Conservation (phyloP, 2,888 invertebrate species). For the Ophion slaviceki region DNA sequence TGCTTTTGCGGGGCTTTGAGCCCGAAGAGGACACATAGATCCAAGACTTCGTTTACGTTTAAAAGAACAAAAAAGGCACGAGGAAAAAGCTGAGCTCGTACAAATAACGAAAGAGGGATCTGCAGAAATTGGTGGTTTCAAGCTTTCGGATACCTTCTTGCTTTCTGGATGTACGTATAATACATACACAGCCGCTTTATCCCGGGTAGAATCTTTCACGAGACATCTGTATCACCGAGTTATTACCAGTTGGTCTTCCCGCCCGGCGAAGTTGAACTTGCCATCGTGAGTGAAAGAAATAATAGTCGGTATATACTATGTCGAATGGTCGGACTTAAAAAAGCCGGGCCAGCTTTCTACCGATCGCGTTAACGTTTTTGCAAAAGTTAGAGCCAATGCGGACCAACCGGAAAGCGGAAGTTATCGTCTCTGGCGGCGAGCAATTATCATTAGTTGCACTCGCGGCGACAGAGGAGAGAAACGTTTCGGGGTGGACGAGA, state of each 20-base stretch:
- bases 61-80: background rate
- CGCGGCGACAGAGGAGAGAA: conserved; percentile 63
- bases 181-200: background rate
- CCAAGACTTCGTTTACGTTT: conserved; percentile 45
- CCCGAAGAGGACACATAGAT: conserved; percentile 2
- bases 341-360: conserved; percentile 39
- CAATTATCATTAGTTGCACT: conserved; percentile 81
- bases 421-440: conserved; percentile 73
- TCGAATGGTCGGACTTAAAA: conserved; percentile 3
- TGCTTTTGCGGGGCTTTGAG: conserved; percentile 15
- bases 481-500: conserved; percentile 45
- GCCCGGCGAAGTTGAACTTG: conserved; percentile 56
- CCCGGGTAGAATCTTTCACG: conserved; percentile 46
- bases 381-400: conserved; percentile 70
- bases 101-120: conserved; percentile 46
- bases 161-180: background rate
- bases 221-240: conserved; percentile 77
- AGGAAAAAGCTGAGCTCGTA: conserved; percentile 30
- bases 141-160: conserved; percentile 23
- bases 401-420: conserved; percentile 76
- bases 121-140: conserved; percentile 53
- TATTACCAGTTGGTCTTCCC: conserved; percentile 70
- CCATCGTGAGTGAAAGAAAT: conserved; percentile 68
- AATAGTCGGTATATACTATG: conserved; percentile 32
- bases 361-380: conserved; percentile 75